phyloP scores from a whole-genome alignment of 2,797 vertebrate species.

The Mycteria americana region DNA sequence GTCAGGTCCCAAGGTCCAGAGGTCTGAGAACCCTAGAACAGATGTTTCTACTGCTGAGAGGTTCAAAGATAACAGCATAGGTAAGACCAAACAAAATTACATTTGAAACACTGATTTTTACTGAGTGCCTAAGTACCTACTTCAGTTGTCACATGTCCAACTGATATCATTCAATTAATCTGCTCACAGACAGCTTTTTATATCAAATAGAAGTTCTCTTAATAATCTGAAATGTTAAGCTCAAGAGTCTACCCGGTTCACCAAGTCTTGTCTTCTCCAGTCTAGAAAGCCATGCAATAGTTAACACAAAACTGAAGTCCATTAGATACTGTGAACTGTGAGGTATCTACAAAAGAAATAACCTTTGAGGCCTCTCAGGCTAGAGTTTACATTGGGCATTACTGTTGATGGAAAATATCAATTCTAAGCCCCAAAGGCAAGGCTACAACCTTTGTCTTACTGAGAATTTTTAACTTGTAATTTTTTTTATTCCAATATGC shows the following conservation, averaged over 20 bases:
- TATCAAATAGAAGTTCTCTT: background rate
- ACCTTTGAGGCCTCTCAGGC: background rate
- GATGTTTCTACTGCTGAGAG: background rate
- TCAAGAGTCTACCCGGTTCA: background rate
- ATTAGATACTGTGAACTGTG: background rate
- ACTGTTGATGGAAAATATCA: background rate
- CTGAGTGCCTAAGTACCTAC: background rate
- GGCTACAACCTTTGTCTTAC: background rate
- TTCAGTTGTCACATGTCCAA: background rate
- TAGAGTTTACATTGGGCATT: background rate
- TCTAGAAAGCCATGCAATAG: background rate
- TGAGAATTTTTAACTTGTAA: background rate
- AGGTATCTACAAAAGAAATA: background rate
- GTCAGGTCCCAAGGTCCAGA: background rate
- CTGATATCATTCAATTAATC: background rate
- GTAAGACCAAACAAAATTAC: background rate
- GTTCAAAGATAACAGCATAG: background rate
- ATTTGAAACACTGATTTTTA: background rate
- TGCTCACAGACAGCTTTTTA: background rate
- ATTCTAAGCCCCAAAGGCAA: background rate
- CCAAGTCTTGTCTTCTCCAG: background rate
- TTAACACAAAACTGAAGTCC: background rate
- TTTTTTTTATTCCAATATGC: background rate
- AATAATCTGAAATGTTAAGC: background rate
- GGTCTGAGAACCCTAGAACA: background rate